Evolutionary conservation across 1,140 invertebrate genomes (phyloP).

Genomic region (Macrotrachela quadricornifera): DNA sequence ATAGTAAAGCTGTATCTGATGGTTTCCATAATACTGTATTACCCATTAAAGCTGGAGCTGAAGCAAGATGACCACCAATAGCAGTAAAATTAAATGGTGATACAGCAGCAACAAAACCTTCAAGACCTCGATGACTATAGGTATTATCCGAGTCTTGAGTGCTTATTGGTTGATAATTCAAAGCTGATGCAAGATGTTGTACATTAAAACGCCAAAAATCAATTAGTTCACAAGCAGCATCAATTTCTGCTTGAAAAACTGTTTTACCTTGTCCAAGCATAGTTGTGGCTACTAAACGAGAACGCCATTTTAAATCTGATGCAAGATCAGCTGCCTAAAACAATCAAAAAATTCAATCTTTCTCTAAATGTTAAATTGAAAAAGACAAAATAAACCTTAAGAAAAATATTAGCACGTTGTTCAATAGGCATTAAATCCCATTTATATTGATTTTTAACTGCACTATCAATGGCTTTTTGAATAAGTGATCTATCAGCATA

Average conservation of each 20-base stretch:
- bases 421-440: constrained; percentile 64
- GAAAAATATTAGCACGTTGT: constrained; percentile 40
- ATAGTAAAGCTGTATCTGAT: constrained; percentile 83
- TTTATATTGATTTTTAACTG: constrained; percentile 48
- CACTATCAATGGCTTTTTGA: constrained; percentile 58
- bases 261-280: constrained; percentile 65
- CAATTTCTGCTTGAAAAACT: constrained; percentile 48
- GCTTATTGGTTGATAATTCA: constrained; percentile 12
- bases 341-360: too few relatives aligned
- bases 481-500: constrained; percentile 62
- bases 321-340: constrained; percentile 55
- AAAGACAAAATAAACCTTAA: constrained; percentile 13
- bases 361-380: too few relatives aligned
- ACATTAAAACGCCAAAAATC: constrained; percentile 90
- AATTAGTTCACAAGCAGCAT: constrained; percentile 75
- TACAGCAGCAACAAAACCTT: constrained; percentile 72
- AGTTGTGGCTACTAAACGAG: constrained; percentile 75
- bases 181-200: constrained; percentile 37
- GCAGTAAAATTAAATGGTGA: constrained; percentile 99
- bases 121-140: constrained; percentile 11
- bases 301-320: constrained; percentile 54
- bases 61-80: constrained; percentile 86
- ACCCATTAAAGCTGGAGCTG: constrained; percentile 88
- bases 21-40: constrained; percentile 94
- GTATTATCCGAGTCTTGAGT: constrained; percentile 4